Percentiles rank a stretch among this genome's conserved stretches.
phyloP scores from a whole-genome alignment of 1,140 invertebrate genomes.

The Drosophila fuyamai region DNA sequence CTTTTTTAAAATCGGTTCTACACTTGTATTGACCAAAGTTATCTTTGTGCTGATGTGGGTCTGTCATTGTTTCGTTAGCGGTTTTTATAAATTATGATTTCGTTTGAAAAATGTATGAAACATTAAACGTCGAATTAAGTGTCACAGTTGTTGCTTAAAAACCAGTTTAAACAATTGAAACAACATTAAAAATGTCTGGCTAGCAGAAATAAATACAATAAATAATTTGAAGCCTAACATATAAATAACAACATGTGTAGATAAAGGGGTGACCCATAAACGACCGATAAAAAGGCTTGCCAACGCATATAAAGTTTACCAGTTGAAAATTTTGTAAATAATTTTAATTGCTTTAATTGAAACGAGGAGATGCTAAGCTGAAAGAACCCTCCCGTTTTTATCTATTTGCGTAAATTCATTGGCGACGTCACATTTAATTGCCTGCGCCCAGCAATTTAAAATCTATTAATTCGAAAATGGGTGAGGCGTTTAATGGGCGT shows the following conservation, averaged over 20 bases:
- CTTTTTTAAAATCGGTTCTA: conserved; percentile 15
- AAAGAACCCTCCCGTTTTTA: background rate
- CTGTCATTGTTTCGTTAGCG: conserved; percentile 12
- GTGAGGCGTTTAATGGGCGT: background rate
- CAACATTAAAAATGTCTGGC: background rate
- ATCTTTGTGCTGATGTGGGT: background rate
- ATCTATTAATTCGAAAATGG: conserved; percentile 23
- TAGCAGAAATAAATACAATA: conserved; percentile 4
- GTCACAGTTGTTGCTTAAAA: background rate
- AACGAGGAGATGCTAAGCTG: background rate
- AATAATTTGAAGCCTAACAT: background rate
- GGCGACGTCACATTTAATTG: conserved; percentile 20
- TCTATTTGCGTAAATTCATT: conserved; percentile 14
- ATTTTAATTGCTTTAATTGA: conserved; percentile 4
- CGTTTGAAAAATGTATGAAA: conserved; percentile 19
- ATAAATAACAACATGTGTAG: conserved; percentile 1
- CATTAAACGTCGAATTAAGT: conserved; percentile 1
- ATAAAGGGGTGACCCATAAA: conserved; percentile 6
- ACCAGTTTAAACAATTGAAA: conserved; percentile 4
- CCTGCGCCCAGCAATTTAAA: conserved; percentile 18
- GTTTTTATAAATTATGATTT: conserved; percentile 25
- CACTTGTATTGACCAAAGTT: conserved; percentile 15
- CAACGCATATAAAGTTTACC: background rate
- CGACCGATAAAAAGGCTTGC: background rate
- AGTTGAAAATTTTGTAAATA: background rate